Evolutionary conservation across 2,888 invertebrate genomes (phyloP).

Genomic region (Galerucella nymphaeae): DNA sequence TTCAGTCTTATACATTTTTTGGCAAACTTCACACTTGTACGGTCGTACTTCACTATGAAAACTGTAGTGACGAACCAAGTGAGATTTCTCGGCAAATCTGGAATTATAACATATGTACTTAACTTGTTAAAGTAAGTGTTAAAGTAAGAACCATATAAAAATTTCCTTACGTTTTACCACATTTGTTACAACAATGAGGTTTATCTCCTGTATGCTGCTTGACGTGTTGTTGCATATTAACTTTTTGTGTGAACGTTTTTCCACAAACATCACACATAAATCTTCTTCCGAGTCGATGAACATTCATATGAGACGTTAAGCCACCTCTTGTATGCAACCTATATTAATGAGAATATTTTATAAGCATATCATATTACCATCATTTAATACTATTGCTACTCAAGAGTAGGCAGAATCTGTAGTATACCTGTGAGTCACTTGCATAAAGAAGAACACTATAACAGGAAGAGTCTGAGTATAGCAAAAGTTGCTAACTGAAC

Average conservation of each 20-base stretch:
- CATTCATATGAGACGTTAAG: slow-evolving; percentile 64
- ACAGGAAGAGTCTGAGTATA: no score
- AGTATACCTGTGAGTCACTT: no score
- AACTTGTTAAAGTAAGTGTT: no score
- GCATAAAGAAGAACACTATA: no score
- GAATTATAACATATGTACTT: slow-evolving; percentile 28
- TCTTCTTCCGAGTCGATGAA: slow-evolving; percentile 62
- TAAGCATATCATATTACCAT: neutral
- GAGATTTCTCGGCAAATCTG: slow-evolving; percentile 65
- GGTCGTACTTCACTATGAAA: slow-evolving; percentile 63
- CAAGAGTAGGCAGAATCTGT: no score
- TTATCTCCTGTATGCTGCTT: slow-evolving; percentile 66
- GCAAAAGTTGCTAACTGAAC: no score
- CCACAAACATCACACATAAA: slow-evolving; percentile 71
- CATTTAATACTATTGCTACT: no score
- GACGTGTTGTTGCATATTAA: slow-evolving; percentile 66
- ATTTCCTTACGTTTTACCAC: slow-evolving; percentile 62
- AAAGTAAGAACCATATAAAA: no score
- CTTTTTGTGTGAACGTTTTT: slow-evolving; percentile 68
- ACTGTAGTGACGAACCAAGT: slow-evolving; percentile 63
- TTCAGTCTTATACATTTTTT: slow-evolving; percentile 70
- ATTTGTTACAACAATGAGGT: slow-evolving; percentile 67
- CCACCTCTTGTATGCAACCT: slow-evolving; percentile 64
- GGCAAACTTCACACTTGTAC: slow-evolving; percentile 66
- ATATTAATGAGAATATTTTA: slow-evolving; percentile 32